phyloP scores from a whole-genome alignment of 2,113 vertebrate species.

The Scolopax mira region DNA sequence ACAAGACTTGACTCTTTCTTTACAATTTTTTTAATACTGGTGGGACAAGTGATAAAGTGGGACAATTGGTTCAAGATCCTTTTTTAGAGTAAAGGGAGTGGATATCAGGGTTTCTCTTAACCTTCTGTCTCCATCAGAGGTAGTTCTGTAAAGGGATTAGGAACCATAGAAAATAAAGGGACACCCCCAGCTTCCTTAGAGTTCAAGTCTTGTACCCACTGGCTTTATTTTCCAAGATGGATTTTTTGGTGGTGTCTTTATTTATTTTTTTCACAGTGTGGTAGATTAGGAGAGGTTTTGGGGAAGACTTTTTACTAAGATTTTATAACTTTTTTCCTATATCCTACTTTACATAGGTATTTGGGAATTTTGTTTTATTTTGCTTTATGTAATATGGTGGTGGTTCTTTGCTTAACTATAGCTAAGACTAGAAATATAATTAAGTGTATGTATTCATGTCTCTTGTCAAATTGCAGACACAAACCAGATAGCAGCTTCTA shows the following conservation, averaged over 20 bases:
- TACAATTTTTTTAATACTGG: not conserved
- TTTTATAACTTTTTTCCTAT: not conserved
- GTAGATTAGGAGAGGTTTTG: not conserved
- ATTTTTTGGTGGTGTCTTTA: not conserved
- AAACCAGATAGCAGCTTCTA: not conserved
- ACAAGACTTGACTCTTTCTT: not conserved
- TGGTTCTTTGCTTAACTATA: not conserved
- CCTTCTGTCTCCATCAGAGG: not conserved
- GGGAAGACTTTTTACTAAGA: not conserved
- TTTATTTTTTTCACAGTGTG: not conserved
- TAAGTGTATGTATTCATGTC: not conserved
- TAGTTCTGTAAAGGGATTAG: not conserved
- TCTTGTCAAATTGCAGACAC: not conserved
- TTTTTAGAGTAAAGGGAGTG: not conserved
- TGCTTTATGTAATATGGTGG: not conserved
- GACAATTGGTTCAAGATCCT: not conserved
- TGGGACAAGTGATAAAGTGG: not conserved
- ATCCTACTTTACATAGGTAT: not conserved
- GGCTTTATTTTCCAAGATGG: not conserved
- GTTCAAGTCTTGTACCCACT: not conserved
- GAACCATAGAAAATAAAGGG: not conserved
- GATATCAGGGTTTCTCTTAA: not conserved
- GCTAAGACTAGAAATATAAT: not conserved
- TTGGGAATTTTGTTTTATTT: not conserved
- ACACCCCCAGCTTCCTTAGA: not conserved